Evolutionary conservation across 92 coral and sea anemone species (phyloP), one percentile per base, ranked within the genome.

Genomic region (Plumapathes pennacea): DNA sequence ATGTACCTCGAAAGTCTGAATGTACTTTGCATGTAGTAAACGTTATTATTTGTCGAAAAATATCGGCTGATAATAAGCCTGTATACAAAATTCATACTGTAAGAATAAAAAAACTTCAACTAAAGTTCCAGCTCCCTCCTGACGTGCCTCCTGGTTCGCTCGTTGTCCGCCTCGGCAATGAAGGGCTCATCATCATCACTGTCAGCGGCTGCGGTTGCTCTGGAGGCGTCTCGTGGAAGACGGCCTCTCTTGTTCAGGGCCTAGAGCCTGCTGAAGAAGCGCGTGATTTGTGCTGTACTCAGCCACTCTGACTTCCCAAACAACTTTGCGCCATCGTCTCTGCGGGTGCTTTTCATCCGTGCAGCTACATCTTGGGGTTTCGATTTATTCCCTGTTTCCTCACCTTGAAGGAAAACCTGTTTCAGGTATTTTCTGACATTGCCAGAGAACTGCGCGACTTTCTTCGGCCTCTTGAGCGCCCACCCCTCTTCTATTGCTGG

Each of bases 341-440:
- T 36, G 4, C 63, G 63, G 25, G 25, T 22, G 25, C 25, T 56
- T 51, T 49, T 61, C 49, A 72, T 62, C 62, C 54, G 26, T 19
- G 39, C 25, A n/a, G n/a, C n/a, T n/a, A n/a, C n/a, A n/a, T n/a
- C n/a, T n/a, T n/a, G 14, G 20, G 62, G 52, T 23, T 32, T 72
- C 22, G 80, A 55, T 44, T 61, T 72, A 33, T 52, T 72, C 19
- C 54, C 80, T 15, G 54, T 72, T 29, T 72, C 63, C 72, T 71
- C 72, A 18, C 72, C 72, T 23, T 72, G 59, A 33, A 72, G 23
- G 31, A 72, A 60, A 27, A 48, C 12, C 29, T 61, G 23, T 24
- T 37, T 32, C 26, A 72, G 50, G 51, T 50, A 50, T 19, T 27
- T 34, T 53, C 53, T 72, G 15, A 61, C 49, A 21, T 53, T 31